Evolutionary conservation across 2,797 vertebrate genomes (phyloP), one percentile per base, ranked within the genome.

Genomic region (Syndactyla subalaris): DNA sequence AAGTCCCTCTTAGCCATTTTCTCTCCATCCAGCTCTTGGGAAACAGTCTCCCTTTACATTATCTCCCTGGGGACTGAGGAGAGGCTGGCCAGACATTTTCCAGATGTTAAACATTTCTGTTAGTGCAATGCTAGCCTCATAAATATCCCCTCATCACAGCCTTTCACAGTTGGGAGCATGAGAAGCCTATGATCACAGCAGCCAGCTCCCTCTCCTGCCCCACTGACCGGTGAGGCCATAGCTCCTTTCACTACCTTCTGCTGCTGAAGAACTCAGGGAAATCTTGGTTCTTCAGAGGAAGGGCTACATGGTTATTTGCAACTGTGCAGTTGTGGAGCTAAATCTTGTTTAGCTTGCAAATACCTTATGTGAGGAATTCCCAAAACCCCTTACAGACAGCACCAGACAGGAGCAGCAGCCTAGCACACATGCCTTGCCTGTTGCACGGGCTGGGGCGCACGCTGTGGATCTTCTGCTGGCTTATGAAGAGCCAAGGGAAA

Each of bases 341-440:
- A 65, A 81, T 43, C 39, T 71, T 43, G 34, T 24, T 70, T 21
- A 34, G 38, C 38, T 23, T 71, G 36, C 48, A 85, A 58, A 74
- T 46, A 23, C 6, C 29, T 67, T 57, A 75, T 0, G 4, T 48
- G 21, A 89, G 10, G 10, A 57, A 86, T 68, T 80, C 19, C 8
- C 14, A 48, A 72, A 83, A 34, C 36, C 24, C 38, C 58, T 55
- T 52, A 52, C 29, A 38, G 23, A 34, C 14, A 76, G 30, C 49
- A 68, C 5, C 45, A 39, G 0, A 0, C 23, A 39, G 34, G 15
- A 73, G 34, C 32, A 66, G n/a, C 22, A 24, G 61, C 20, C 62
- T 61, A 57, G 27, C 34, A 74, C 0, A 0, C 6, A 8, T 34
- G 58, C 9, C 26, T 9, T 2, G 2, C 10, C 48, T 54, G n/a